phyloP scores from a whole-genome alignment of 2,888 invertebrate species.

The Oligia strigilis region DNA sequence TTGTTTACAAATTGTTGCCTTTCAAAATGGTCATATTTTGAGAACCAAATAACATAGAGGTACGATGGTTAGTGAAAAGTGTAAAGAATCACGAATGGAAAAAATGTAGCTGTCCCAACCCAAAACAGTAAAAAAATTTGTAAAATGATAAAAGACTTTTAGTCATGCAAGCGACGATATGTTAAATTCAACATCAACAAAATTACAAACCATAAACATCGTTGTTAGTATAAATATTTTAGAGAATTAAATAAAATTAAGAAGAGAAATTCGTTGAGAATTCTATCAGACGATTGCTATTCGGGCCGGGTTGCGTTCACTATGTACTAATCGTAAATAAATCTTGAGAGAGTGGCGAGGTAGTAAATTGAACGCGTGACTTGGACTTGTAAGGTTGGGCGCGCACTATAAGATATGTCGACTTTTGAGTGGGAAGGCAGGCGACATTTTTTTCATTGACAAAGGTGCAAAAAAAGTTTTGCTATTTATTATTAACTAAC shows the following conservation, averaged over 20 bases:
- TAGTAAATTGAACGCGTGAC: conserved; percentile 78
- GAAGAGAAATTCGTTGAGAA: conserved; percentile 60
- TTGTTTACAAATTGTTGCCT: no score
- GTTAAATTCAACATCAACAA: conserved; percentile 5
- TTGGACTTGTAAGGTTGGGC: conserved; percentile 58
- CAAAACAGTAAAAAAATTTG: no score
- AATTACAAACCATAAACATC: conserved; percentile 30
- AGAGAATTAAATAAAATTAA: conserved; percentile 65
- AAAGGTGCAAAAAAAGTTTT: background rate
- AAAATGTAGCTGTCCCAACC: no score
- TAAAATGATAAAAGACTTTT: no score
- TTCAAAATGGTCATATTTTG: no score
- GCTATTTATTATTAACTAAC: conserved; percentile 80
- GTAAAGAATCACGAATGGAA: no score
- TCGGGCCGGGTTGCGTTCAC: conserved; percentile 71
- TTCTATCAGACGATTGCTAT: conserved; percentile 73
- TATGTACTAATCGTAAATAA: conserved; percentile 81
- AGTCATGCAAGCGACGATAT: no score
- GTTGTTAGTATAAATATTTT: conserved; percentile 57
- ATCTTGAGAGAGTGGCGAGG: conserved; percentile 75
- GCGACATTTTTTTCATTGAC: background rate
- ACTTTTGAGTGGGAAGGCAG: conserved; percentile 7
- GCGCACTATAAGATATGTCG: conserved; percentile 38
- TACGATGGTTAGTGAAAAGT: no score
- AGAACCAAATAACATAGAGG: no score